phyloP scores from a whole-genome alignment of 2,888 invertebrate species.

The Noctua comes region DNA sequence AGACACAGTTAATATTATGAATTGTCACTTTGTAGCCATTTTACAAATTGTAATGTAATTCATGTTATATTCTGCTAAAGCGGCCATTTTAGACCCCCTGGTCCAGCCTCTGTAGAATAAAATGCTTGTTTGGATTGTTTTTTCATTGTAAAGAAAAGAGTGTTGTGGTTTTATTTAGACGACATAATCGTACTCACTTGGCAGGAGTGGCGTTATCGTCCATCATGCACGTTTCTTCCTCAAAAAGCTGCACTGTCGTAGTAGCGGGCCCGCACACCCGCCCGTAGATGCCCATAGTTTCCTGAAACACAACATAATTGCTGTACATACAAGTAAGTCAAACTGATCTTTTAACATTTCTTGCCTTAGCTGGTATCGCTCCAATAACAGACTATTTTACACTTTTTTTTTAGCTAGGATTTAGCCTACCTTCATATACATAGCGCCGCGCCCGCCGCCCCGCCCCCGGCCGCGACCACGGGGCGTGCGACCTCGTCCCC shows the following conservation, averaged over 20 bases:
- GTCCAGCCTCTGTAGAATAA: background rate
- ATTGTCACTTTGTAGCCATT: no score
- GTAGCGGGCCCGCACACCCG: conserved; percentile 88
- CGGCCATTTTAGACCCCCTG: background rate
- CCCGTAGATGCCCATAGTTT: conserved; percentile 88
- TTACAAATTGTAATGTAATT: no score
- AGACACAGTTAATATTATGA: no score
- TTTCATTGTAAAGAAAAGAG: background rate
- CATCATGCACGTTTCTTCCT: conserved; percentile 94
- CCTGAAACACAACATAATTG: conserved; percentile 74
- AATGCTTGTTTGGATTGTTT: background rate
- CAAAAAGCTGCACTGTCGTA: conserved; percentile 91
- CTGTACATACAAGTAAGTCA: conserved; percentile 4
- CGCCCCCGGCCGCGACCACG: conserved; percentile 81
- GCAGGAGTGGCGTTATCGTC: conserved; percentile 91
- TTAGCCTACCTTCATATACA: conserved; percentile 75
- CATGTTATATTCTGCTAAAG: no score
- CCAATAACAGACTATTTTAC: background rate
- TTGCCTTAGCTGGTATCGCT: background rate
- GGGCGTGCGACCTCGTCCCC: conserved; percentile 73
- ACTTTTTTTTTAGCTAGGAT: background rate
- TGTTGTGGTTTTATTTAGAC: background rate
- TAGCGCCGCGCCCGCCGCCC: conserved; percentile 84
- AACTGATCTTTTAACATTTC: background rate
- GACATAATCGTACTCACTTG: conserved; percentile 78